Conservation (phyloP, 37 sponge, comb jelly and placozoan species). For the Eunapius fragilis region DNA sequence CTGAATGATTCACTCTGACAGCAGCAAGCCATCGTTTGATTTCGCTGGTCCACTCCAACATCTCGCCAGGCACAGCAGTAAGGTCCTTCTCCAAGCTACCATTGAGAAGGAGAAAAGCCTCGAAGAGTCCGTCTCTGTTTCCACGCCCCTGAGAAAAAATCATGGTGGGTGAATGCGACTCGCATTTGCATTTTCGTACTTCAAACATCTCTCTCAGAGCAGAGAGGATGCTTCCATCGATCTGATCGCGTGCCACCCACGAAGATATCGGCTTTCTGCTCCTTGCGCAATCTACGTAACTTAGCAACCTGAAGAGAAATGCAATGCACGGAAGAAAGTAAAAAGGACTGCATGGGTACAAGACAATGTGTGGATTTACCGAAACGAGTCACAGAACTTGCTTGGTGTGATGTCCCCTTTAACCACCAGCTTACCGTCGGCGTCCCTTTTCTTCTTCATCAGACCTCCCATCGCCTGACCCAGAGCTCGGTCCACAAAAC, state of each 20-base stretch:
- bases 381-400: conserved; percentile 49
- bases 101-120: conserved; percentile 31
- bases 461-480: conserved; percentile 64
- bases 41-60: conserved; percentile 6
- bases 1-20: conserved; percentile 26
- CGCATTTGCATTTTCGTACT: too few relatives aligned
- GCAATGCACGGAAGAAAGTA: neutral
- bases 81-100: neutral
- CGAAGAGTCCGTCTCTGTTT: conserved; percentile 13
- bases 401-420: conserved; percentile 40
- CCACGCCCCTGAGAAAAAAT: conserved; percentile 26
- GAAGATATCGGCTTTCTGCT: conserved; percentile 11
- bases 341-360: too few relatives aligned
- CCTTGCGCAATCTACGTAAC: conserved; percentile 37
- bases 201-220: too few relatives aligned
- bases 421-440: conserved; percentile 31
- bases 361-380: conserved; percentile 7
- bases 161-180: too few relatives aligned
- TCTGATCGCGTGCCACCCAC: conserved; percentile 5
- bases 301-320: conserved; percentile 19
- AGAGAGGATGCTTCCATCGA: too few relatives aligned
- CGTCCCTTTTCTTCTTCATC: conserved; percentile 35
- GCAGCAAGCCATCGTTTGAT: conserved; percentile 44
- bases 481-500: conserved; percentile 51
- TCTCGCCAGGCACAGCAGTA: neutral